These are phyloP conservation scores for Dasysyrphus tricinctus DNA, from an alignment of 2,888 invertebrate species.

Conservation along the genomic window DNA sequence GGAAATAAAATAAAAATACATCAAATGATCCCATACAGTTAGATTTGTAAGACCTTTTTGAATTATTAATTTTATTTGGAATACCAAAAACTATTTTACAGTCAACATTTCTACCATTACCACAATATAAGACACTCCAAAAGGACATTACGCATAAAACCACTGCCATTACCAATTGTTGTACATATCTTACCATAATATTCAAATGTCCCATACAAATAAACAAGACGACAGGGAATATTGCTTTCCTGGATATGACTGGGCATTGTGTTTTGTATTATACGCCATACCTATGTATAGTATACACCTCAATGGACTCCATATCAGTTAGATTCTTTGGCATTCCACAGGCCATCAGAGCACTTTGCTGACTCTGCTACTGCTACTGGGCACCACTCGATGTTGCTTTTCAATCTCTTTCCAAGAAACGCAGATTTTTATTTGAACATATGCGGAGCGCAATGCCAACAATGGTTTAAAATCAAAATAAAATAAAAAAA, in stretches of 20 bases:
- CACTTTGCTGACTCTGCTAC: too few species aligned
- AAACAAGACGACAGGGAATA: constrained; percentile 37
- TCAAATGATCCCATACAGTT: background rate
- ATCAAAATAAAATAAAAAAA: constrained; percentile 34
- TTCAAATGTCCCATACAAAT: constrained; percentile 58
- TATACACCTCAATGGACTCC: background rate
- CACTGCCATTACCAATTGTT: constrained; percentile 63
- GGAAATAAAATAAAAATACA: too few species aligned
- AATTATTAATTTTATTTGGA: constrained; percentile 63
- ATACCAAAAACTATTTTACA: constrained; percentile 37
- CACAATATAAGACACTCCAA: constrained; percentile 44
- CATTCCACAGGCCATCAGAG: constrained; percentile 10
- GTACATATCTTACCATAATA: constrained; percentile 63
- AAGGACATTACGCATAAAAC: constrained; percentile 70
- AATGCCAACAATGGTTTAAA: constrained; percentile 27
- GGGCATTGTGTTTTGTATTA: constrained; percentile 3
- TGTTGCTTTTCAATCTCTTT: constrained; percentile 13
- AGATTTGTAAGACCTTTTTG: constrained; percentile 41
- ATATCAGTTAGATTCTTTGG: constrained; percentile 17
- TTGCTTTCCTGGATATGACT: constrained; percentile 19
- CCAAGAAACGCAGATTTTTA: constrained; percentile 66
- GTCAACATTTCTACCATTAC: constrained; percentile 38
- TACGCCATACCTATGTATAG: background rate
- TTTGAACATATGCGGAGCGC: constrained; percentile 47
- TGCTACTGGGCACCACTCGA: constrained; percentile 22